These are phyloP conservation scores for Oryzias javanicus DNA, from an alignment of 2,113 vertebrate species.

Conservation along the genomic window DNA sequence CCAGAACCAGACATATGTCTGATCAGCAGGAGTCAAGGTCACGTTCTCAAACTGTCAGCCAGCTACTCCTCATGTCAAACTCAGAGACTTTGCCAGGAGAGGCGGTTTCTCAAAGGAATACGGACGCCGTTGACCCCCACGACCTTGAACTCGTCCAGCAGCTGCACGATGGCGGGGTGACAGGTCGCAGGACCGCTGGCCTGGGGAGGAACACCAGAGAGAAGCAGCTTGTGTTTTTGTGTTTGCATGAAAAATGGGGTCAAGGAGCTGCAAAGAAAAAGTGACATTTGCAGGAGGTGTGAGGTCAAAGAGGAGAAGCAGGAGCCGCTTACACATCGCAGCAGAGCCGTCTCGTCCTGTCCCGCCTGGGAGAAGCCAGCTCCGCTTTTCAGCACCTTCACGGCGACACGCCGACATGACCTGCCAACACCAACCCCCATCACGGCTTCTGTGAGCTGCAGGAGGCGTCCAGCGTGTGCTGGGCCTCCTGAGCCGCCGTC, in stretches of 20 bases:
- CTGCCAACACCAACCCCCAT: constrained; percentile 43
- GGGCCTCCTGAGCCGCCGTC: too few relatives aligned
- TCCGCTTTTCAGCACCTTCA: constrained; percentile 85
- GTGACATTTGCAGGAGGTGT: background rate
- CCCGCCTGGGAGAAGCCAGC: constrained; percentile 79
- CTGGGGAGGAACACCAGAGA: constrained; percentile 48
- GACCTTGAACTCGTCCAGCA: constrained; percentile 85
- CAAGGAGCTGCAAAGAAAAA: too few relatives aligned
- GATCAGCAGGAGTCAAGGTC: constrained; percentile 41
- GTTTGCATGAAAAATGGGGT: background rate
- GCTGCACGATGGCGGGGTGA: constrained; percentile 71
- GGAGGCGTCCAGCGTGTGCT: too few relatives aligned
- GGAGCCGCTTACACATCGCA: constrained; percentile 76
- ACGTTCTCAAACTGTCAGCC: background rate
- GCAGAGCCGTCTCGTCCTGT: constrained; percentile 80
- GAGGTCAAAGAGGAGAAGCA: background rate
- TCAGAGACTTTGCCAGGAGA: constrained; percentile 1
- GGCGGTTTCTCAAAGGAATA: constrained; percentile 76
- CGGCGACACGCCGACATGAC: constrained; percentile 71
- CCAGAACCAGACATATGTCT: constrained; percentile 85
- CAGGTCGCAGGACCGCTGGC: constrained; percentile 73
- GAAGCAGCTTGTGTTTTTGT: background rate
- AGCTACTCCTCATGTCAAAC: constrained; percentile 4
- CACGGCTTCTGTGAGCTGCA: background rate
- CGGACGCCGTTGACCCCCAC: constrained; percentile 81